These are phyloP conservation scores for Chloropsis cyanopogon DNA, from an alignment of 2,113 vertebrate genomes.

Conservation along the genomic window DNA sequence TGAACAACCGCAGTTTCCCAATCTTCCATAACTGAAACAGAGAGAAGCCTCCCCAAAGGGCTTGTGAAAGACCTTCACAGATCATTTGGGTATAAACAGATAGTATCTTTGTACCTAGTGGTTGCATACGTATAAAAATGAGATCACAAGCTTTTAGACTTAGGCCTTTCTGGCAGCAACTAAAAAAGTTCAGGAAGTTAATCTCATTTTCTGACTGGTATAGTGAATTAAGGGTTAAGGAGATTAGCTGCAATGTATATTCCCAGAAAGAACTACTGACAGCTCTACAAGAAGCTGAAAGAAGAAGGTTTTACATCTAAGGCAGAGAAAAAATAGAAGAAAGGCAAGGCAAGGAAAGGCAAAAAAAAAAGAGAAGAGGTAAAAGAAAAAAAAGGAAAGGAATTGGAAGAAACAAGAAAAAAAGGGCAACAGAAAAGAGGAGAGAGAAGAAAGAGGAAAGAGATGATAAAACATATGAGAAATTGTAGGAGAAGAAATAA, in stretches of 20 bases:
- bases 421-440: neutral
- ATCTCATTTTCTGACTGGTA: slow-evolving; percentile 34
- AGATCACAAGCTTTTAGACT: slow-evolving; percentile 31
- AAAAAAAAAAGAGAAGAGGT: neutral
- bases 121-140: neutral
- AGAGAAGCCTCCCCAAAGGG: slow-evolving; percentile 34
- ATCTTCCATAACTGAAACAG: slow-evolving; percentile 49
- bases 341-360: neutral
- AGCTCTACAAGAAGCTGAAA: neutral
- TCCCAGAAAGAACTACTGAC: neutral
- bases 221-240: slow-evolving; percentile 23
- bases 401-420: neutral
- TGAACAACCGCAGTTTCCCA: slow-evolving; percentile 52
- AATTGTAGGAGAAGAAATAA: neutral
- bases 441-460: neutral
- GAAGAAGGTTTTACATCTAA: neutral
- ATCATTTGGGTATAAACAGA: slow-evolving; percentile 57
- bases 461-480: neutral
- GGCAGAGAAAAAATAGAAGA: neutral
- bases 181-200: slow-evolving; percentile 37
- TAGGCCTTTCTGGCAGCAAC: neutral
- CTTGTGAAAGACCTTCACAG: slow-evolving; percentile 56
- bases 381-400: neutral
- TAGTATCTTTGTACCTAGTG: slow-evolving; percentile 54
- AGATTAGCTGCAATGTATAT: slow-evolving; percentile 11